Evolutionary conservation across 2,797 vertebrate genomes (phyloP).

Genomic region (Denticeps clupeoides): DNA sequence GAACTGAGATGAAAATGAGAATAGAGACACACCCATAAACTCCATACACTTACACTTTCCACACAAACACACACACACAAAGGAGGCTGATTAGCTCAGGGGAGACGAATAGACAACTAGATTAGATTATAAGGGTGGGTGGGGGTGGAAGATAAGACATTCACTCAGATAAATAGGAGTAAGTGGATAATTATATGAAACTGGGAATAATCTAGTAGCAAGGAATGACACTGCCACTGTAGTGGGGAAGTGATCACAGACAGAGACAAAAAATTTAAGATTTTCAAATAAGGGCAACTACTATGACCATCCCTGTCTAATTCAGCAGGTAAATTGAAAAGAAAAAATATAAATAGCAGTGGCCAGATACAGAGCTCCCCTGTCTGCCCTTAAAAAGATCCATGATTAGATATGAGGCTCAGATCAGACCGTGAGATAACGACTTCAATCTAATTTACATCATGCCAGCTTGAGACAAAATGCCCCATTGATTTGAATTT

Average conservation of each 20-base stretch:
- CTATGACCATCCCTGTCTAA: too few species aligned
- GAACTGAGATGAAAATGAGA: background rate
- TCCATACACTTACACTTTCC: background rate
- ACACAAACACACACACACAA: background rate
- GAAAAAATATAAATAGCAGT: background rate
- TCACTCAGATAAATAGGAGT: background rate
- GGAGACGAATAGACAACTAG: slow-evolving; percentile 13
- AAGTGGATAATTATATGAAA: slow-evolving; percentile 2
- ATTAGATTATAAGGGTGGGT: slow-evolving; percentile 24
- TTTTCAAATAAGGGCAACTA: too few species aligned
- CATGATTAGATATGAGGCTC: background rate
- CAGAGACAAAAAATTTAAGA: too few species aligned
- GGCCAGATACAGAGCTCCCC: background rate
- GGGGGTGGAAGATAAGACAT: slow-evolving; percentile 1
- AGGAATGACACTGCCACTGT: background rate
- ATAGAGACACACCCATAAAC: background rate
- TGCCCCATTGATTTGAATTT: too few species aligned
- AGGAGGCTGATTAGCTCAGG: background rate
- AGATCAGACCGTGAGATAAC: background rate
- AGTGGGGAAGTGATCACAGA: too few species aligned
- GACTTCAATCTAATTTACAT: slow-evolving; percentile 5
- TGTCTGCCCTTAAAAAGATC: slow-evolving; percentile 4
- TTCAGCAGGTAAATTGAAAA: background rate
- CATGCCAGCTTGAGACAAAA: too few species aligned
- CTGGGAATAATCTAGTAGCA: background rate